Conservation (phyloP, 1,140 invertebrate species). For the Tyrophagus putrescentiae region DNA sequence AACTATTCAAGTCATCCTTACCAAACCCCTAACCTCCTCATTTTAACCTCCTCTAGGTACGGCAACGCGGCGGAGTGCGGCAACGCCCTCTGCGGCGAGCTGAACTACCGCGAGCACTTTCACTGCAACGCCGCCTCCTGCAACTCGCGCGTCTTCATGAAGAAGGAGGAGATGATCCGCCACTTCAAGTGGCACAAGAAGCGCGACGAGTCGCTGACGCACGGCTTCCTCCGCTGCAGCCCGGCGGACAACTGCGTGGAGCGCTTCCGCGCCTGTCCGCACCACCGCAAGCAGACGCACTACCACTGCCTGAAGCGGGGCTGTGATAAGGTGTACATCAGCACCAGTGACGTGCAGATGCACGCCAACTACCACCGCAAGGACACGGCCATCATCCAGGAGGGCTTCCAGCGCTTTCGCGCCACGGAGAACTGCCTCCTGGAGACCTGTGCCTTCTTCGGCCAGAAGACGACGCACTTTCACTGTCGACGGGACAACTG, state of each 20-base stretch:
- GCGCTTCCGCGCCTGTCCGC: slow-evolving; percentile 60
- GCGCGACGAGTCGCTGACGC: slow-evolving; percentile 82
- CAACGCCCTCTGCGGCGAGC: slow-evolving; percentile 58
- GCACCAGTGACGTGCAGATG: slow-evolving; percentile 97
- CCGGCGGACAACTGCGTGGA: slow-evolving; percentile 78
- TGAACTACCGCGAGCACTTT: slow-evolving; percentile 82
- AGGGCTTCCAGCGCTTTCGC: slow-evolving; percentile 79
- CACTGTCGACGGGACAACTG: slow-evolving; percentile 79
- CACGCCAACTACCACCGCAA: slow-evolving; percentile 96
- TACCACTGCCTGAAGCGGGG: slow-evolving; percentile 79
- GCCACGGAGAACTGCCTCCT: slow-evolving; percentile 80
- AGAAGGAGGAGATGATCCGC: slow-evolving; percentile 96
- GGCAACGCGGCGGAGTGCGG: slow-evolving; percentile 57
- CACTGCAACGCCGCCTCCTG: slow-evolving; percentile 75
- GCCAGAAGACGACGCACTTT: slow-evolving; percentile 93
- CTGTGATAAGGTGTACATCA: slow-evolving; percentile 64
- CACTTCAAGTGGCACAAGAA: slow-evolving; percentile 99
- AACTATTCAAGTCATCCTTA: too few relatives aligned
- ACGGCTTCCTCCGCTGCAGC: slow-evolving; percentile 89
- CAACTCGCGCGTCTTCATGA: slow-evolving; percentile 66
- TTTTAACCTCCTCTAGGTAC: slow-evolving; percentile 35
- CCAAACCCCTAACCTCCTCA: too few relatives aligned
- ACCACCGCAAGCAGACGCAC: slow-evolving; percentile 93
- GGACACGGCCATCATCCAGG: slow-evolving; percentile 89
- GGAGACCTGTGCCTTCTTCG: slow-evolving; percentile 71